Evolutionary conservation across 2,888 invertebrate genomes (phyloP).

Genomic region (Mycalesis mineus): DNA sequence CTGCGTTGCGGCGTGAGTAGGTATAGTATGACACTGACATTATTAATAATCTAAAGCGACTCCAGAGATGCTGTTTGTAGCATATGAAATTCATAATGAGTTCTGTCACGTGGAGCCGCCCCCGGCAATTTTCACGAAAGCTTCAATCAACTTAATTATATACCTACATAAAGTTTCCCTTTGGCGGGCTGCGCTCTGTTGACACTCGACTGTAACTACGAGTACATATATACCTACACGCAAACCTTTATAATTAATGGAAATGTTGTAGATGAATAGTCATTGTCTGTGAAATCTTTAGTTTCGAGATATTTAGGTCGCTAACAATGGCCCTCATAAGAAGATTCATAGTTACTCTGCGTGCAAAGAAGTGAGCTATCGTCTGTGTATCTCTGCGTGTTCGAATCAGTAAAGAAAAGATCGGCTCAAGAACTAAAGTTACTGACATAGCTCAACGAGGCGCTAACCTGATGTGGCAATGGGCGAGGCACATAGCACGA

Average conservation of each 20-base stretch:
- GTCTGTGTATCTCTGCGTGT: too few relatives aligned
- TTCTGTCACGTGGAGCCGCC: background rate
- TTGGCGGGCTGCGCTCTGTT: background rate
- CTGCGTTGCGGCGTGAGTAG: background rate
- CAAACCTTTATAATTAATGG: background rate
- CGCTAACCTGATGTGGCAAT: too few relatives aligned
- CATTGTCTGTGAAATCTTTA: too few relatives aligned
- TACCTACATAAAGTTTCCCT: background rate
- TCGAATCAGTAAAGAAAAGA: too few relatives aligned
- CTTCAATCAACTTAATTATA: constrained; percentile 18
- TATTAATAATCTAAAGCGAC: background rate
- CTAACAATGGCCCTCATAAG: too few relatives aligned
- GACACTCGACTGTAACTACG: constrained; percentile 4
- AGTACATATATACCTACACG: background rate
- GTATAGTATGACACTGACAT: background rate
- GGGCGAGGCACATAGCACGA: too few relatives aligned
- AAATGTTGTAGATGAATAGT: background rate
- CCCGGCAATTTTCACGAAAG: constrained; percentile 12
- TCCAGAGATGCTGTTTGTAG: background rate
- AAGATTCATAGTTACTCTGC: too few relatives aligned
- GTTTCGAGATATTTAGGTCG: too few relatives aligned
- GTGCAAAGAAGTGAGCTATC: too few relatives aligned
- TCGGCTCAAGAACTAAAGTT: too few relatives aligned
- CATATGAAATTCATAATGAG: background rate
- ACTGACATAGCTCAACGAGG: too few relatives aligned